Percentiles rank a stretch among this genome's conserved stretches.
Evolutionary conservation across 2,888 invertebrate species (phyloP).

Genomic region (Spodoptera exigua): DNA sequence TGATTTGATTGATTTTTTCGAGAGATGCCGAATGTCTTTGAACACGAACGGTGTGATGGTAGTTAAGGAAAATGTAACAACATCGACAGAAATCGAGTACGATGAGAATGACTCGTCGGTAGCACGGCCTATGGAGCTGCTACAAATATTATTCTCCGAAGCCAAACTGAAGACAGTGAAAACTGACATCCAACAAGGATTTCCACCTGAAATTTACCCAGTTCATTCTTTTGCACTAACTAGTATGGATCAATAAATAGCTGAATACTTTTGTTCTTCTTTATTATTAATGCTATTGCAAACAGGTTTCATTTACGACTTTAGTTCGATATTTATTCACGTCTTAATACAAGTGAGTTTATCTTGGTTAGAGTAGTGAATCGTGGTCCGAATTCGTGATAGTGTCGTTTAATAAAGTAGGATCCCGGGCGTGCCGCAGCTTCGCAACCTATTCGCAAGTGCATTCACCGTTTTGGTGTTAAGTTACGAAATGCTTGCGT

Average conservation of each 20-base stretch:
- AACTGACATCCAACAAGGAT: constrained; percentile 93
- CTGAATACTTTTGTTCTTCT: neutral
- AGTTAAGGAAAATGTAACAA: constrained; percentile 93
- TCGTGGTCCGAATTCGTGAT: constrained; percentile 84
- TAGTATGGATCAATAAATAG: constrained; percentile 68
- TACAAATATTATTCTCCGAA: constrained; percentile 91
- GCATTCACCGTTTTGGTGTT: constrained; percentile 75
- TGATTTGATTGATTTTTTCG: constrained; percentile 93
- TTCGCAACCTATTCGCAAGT: constrained; percentile 72
- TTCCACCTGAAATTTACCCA: constrained; percentile 96
- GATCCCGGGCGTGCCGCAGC: constrained; percentile 69
- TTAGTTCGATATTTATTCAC: constrained; percentile 57
- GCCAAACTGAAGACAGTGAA: constrained; percentile 92
- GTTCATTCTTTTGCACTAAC: constrained; percentile 95
- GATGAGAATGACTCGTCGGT: constrained; percentile 97
- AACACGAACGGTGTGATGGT: constrained; percentile 73
- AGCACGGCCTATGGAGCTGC: constrained; percentile 92
- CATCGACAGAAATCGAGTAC: constrained; percentile 90
- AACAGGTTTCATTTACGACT: constrained; percentile 50
- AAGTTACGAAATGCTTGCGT: constrained; percentile 76
- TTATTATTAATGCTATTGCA: constrained; percentile 34
- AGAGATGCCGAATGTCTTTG: constrained; percentile 88
- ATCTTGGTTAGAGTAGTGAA: constrained; percentile 77
- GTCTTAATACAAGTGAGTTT: constrained; percentile 65
- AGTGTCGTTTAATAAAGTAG: constrained; percentile 79